These are phyloP conservation scores for Micromesistius poutassou DNA, from an alignment of 2,797 vertebrate species.

Conservation along the genomic window DNA sequence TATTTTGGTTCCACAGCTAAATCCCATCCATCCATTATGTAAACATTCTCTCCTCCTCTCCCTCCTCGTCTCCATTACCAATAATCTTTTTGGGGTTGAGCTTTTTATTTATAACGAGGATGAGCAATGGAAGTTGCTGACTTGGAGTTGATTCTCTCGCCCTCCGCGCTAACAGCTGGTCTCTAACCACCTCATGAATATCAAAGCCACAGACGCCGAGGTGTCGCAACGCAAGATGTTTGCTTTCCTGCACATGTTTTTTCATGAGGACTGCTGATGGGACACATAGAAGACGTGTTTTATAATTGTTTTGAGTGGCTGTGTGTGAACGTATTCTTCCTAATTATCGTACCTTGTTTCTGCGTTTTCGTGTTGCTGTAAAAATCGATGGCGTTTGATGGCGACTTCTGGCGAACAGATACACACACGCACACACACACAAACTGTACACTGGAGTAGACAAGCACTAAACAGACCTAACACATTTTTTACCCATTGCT, in stretches of 20 bases:
- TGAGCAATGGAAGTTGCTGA: background rate
- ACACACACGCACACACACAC: background rate
- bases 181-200: constrained; percentile 46
- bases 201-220: constrained; percentile 38
- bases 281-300: too few species aligned
- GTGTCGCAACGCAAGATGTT: constrained; percentile 24
- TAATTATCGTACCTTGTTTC: too few species aligned
- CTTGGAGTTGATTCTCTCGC: background rate
- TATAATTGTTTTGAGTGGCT: too few species aligned
- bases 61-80: background rate
- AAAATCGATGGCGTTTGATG: background rate
- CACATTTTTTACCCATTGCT: background rate
- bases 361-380: too few species aligned
- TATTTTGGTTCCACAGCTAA: background rate
- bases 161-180: constrained; percentile 8
- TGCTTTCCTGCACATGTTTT: too few species aligned
- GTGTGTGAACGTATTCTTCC: too few species aligned
- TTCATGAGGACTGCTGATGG: too few species aligned
- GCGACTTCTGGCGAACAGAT: too few species aligned
- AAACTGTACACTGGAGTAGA: background rate
- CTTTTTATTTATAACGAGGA: background rate
- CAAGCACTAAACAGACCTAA: background rate
- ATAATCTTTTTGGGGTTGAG: background rate
- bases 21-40: background rate
- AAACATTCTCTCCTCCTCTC: background rate